Evolutionary conservation across 2,113 vertebrate genomes (phyloP), one percentile per base, ranked within the genome.

Genomic region (Notothenia rossii): DNA sequence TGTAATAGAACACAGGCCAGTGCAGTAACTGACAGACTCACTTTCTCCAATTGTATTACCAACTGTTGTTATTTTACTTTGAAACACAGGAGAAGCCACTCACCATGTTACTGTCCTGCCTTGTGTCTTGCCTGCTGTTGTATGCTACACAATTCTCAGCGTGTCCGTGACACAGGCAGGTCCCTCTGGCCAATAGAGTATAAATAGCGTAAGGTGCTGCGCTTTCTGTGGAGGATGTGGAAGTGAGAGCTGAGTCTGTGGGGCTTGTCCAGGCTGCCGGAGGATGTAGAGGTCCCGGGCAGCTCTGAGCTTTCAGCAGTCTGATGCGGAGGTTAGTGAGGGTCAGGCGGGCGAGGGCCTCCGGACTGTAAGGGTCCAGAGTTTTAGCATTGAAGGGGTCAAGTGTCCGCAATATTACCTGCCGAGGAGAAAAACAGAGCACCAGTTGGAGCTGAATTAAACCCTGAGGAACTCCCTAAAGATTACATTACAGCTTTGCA

Each of bases 91-190:
- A 58, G 15, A 49, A 45, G 8, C 10, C 33, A 18, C 94, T 89
- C 83, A 94, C 94, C 89, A 74, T 68, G 63, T 79, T 75, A 55
- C 69, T 79, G 40, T 86, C 77, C 36, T 77, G 72, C 0, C 10
- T 69, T 17, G 71, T 61, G 5, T 82, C 79, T 22, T 61, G 70
- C 36, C 86, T 91, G 65, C 49, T 84, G 73, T 93, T 92, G 78
- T 90, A 58, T 51, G 91, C 80, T 67, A 94, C 86, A 1, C 97
- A 98, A n/a, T 94, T 74, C 78, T 97, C 96, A 2, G 96, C 96
- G 2, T 98, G 97, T 4, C 97, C 97, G 0, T 98, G 95, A 70
- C 97, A 98, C 73, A 97, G 94, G 86, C 97, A 98, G 61, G 96
- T 97, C 46, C 97, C 97, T 55, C 93, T 94, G 60, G 96, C 87